These are phyloP conservation scores for Lasioglossum malachurum DNA, from an alignment of 2,888 invertebrate species.

Conservation along the genomic window DNA sequence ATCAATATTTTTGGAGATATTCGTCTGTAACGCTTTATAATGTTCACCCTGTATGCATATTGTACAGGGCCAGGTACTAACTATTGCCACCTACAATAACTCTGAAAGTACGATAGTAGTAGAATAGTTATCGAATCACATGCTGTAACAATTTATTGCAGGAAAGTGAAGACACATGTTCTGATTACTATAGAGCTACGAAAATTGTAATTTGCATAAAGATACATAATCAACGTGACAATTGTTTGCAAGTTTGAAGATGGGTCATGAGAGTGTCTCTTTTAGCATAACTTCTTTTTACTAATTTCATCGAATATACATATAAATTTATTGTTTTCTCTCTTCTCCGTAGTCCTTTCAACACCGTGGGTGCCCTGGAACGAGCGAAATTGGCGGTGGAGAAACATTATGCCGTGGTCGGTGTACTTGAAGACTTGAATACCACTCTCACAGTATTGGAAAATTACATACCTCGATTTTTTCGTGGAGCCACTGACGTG, in stretches of 20 bases:
- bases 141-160: too few species aligned
- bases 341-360: conserved; percentile 89
- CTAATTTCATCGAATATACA: not conserved
- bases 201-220: not conserved
- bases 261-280: not conserved
- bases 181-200: not conserved
- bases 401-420: conserved; percentile 94
- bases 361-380: conserved; percentile 92
- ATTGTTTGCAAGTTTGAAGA: not conserved
- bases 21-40: too few species aligned
- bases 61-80: too few species aligned
- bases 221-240: not conserved
- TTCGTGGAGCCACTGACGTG: conserved; percentile 91
- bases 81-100: too few species aligned
- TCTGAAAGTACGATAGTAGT: too few species aligned
- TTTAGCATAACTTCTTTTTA: not conserved
- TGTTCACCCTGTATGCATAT: too few species aligned
- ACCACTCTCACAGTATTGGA: conserved; percentile 94
- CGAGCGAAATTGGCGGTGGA: conserved; percentile 94
- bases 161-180: not conserved
- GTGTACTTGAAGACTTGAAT: conserved; percentile 95
- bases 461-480: conserved; percentile 93
- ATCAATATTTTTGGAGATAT: too few species aligned
- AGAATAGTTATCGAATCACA: too few species aligned
- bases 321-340: not conserved